Percentiles rank a stretch among this genome's conserved stretches.
These are phyloP conservation scores for Caenorhabditis imperialis DNA, from an alignment of 2,888 invertebrate genomes.

Conservation along the genomic window DNA sequence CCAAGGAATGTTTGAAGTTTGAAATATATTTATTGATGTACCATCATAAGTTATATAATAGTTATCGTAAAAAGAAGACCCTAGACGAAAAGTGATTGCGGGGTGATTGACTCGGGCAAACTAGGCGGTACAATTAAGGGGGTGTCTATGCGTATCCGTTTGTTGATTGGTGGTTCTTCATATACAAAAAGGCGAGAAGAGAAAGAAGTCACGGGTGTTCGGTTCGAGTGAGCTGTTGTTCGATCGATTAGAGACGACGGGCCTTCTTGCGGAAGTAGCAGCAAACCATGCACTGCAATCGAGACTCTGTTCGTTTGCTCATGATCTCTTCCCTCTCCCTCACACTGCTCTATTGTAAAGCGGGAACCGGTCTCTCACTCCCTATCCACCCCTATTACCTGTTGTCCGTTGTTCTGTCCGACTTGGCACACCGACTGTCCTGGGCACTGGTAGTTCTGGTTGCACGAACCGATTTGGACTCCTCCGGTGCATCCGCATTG, in stretches of 20 bases:
- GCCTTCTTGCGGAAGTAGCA: constrained; percentile 77
- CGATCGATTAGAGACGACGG: constrained; percentile 51
- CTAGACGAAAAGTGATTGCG: constrained; percentile 15
- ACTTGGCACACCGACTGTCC: constrained; percentile 77
- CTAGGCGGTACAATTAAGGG: constrained; percentile 51
- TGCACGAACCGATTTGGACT: constrained; percentile 77
- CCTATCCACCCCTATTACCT: constrained; percentile 46
- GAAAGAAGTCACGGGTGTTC: constrained; percentile 10
- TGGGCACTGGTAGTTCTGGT: constrained; percentile 76
- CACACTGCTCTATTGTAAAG: too few relatives aligned
- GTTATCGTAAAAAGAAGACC: constrained; percentile 48
- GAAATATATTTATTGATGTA: constrained; percentile 52
- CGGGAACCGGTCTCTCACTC: constrained; percentile 3
- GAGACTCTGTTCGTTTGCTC: constrained; percentile 48
- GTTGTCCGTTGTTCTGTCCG: constrained; percentile 69
- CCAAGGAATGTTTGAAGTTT: too few relatives aligned
- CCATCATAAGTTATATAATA: constrained; percentile 54
- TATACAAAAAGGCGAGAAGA: constrained; percentile 50
- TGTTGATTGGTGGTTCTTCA: constrained; percentile 34
- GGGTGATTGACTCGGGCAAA: constrained; percentile 30
- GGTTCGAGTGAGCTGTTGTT: constrained; percentile 14
- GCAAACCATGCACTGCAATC: constrained; percentile 75
- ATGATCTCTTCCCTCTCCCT: constrained; percentile 24
- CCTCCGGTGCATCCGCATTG: constrained; percentile 75
- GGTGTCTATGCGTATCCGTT: constrained; percentile 57